Percentiles rank a stretch among this genome's conserved stretches.
Evolutionary conservation across 2,113 vertebrate genomes (phyloP).

Genomic region (Chiloscyllium plagiosum): DNA sequence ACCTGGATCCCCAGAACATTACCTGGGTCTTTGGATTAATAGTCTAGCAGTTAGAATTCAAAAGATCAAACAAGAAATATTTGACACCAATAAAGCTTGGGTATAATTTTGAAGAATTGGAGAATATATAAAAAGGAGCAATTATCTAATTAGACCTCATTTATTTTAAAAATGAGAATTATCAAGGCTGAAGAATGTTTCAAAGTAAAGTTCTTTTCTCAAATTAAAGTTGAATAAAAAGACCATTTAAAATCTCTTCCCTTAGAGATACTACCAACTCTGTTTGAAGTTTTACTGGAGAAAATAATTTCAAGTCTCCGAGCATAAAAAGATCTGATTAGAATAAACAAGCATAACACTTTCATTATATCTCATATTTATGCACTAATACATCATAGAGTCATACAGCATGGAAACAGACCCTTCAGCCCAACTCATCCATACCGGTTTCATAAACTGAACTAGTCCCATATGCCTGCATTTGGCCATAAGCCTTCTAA

Average conservation of each 20-base stretch:
- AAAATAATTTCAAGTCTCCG: neutral
- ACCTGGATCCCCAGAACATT: no score
- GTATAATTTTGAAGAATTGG: neutral
- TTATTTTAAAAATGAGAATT: neutral
- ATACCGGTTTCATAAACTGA: no score
- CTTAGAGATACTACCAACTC: neutral
- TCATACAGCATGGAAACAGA: no score
- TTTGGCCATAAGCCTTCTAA: no score
- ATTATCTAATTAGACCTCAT: neutral
- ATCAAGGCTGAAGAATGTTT: neutral
- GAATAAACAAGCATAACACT: neutral
- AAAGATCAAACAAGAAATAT: neutral
- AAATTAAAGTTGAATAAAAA: neutral
- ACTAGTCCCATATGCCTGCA: no score
- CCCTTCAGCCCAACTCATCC: no score
- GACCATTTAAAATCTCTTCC: neutral
- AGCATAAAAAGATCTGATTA: neutral
- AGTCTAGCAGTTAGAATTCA: neutral
- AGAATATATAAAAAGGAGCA: neutral
- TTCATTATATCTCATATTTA: neutral
- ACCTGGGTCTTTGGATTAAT: no score
- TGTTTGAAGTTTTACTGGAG: neutral
- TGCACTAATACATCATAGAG: no score
- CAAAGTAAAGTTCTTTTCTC: neutral
- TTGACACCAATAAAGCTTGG: neutral